A percentile compares a stretch with the other conserved stretches of the same genome.
Evolutionary conservation across 2,888 invertebrate species (phyloP).

Genomic region (Eupithecia exiguata): DNA sequence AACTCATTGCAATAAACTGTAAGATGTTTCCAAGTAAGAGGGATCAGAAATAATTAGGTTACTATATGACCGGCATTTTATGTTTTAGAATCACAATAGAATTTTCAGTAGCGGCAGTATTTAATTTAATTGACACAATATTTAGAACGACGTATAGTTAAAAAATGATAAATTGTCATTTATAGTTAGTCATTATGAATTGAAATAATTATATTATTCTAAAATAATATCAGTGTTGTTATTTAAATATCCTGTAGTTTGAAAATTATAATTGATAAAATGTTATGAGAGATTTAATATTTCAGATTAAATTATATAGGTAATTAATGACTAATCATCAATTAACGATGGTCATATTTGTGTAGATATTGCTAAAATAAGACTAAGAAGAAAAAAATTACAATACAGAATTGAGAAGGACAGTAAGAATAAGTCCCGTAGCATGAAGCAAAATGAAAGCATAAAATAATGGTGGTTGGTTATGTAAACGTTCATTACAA

Average conservation of each 20-base stretch:
- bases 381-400: neutral
- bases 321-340: neutral
- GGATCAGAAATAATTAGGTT: conserved; percentile 49
- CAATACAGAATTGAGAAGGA: neutral
- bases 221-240: conserved; percentile 79
- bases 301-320: neutral
- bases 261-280: neutral
- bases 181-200: conserved; percentile 84
- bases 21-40: conserved; percentile 13
- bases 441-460: conserved; percentile 17
- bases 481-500: neutral
- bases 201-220: conserved; percentile 84
- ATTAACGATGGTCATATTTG: neutral
- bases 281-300: neutral
- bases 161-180: conserved; percentile 76
- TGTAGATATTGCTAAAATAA: neutral
- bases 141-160: conserved; percentile 75
- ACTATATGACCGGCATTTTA: conserved; percentile 41
- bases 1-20: neutral
- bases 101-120: conserved; percentile 61
- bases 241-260: conserved; percentile 55
- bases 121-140: conserved; percentile 64
- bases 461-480: conserved; percentile 15
- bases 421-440: neutral
- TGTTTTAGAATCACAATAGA: conserved; percentile 26